Base-by-base conservation (phyloP, 2,888 invertebrate genomes). In the Loripinus fragilis region DNA sequence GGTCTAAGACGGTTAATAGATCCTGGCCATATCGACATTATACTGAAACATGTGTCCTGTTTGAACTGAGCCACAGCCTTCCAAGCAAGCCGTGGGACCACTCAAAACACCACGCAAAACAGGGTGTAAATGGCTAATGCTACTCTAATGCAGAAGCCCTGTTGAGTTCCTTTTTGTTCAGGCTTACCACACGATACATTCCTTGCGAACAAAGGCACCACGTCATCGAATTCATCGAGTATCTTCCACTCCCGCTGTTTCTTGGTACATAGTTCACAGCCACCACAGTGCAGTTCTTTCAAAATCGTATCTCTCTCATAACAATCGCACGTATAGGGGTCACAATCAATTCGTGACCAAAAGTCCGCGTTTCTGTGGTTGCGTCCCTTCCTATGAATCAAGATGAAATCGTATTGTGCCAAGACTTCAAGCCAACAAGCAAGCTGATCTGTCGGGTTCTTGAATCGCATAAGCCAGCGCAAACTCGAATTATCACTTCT, bases 401-500 rank as follows among this genome's bases (percentile, higher is more conserved):
- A 75, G 45, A 45, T 71, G 30, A 83, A 78, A 38, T 83, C 60
- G 60, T 74, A 78, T 52, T 72, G 68, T 0, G 77, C 60, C 25
- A 81, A 71, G 17, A 76, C 52, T 55, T 81, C 75, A 45, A 78
- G 20, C 78, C 81, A 81, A 20, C 81, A 17, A 25, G 73, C 78
- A 2, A 75, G 60, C 60, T 78, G 78, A 50, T 72, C 78, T n/a
- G 65, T 67, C 10, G 81, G 78, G 8, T 35, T 50, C 23, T 73
- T 69, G 33, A 81, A 76, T 8, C 65, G 68, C 73, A 78, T 78
- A 25, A 81, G 38, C 81, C 81, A 81, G 10, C 78, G 33, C 12
- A 81, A 68, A 42, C 80, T 80, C 35, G 83, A 84, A 65, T 87
- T 83, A 68, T 66, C 66, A 35, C 38, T 41, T n/a, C 66, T 35